These are phyloP conservation scores for Marasmarcha lunaedactyla DNA, from an alignment of 2,888 invertebrate species.

Conservation along the genomic window DNA sequence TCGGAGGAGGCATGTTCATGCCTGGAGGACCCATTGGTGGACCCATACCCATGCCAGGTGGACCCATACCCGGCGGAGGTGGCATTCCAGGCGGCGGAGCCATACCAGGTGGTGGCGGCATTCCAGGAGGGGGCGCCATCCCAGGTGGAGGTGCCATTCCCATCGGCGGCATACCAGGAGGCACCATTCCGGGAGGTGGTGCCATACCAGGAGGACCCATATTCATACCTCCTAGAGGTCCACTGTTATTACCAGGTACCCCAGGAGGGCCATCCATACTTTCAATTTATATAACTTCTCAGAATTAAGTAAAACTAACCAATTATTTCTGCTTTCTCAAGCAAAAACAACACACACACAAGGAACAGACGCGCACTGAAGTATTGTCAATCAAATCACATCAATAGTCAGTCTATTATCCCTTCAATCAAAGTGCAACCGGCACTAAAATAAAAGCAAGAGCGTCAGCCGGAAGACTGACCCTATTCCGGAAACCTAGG, in stretches of 20 bases:
- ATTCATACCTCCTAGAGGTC: constrained; percentile 11
- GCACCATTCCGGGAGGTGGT: constrained; percentile 24
- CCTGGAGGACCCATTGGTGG: constrained; percentile 25
- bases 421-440: too few relatives aligned
- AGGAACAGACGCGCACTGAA: too few relatives aligned
- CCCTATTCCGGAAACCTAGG: too few relatives aligned
- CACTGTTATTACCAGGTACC: constrained; percentile 34
- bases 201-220: constrained; percentile 13
- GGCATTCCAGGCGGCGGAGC: constrained; percentile 23
- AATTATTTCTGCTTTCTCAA: too few relatives aligned
- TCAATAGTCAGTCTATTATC: too few relatives aligned
- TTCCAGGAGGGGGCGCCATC: constrained; percentile 24
- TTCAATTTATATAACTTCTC: too few relatives aligned
- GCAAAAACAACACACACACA: too few relatives aligned
- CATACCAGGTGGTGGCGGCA: constrained; percentile 16
- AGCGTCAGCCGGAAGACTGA: too few relatives aligned
- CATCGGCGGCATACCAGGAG: constrained; percentile 20
- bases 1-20: constrained; percentile 31
- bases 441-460: too few relatives aligned
- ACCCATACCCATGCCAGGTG: constrained; percentile 26
- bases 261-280: constrained; percentile 58
- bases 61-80: constrained; percentile 23
- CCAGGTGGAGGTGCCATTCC: constrained; percentile 25
- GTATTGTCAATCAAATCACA: too few relatives aligned
- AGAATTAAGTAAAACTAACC: too few relatives aligned